Percentiles rank a stretch among this genome's conserved stretches.
Conservation (phyloP, 1,140 invertebrate genomes). For the Portunus trituberculatus region DNA sequence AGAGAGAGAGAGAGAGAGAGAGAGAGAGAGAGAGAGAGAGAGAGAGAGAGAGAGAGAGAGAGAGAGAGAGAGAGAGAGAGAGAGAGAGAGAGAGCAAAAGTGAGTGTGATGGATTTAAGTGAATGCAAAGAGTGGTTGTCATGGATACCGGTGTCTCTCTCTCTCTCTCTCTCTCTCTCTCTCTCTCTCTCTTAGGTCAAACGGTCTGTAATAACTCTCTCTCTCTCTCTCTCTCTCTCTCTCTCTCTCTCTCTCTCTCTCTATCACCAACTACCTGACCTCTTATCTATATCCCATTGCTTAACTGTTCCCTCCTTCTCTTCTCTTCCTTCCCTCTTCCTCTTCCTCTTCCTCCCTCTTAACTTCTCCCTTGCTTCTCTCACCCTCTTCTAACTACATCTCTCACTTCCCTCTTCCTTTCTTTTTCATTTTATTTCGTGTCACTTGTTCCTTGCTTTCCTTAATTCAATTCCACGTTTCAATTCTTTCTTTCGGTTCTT, state of each 20-base stretch:
- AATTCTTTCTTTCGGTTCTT: no score
- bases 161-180: background rate
- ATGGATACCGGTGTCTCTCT: background rate
- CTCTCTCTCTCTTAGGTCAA: no score
- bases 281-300: background rate
- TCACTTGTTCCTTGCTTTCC: no score
- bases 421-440: no score
- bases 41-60: background rate
- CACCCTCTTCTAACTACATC: no score
- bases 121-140: slow-evolving; percentile 26
- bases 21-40: background rate
- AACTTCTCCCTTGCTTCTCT: background rate
- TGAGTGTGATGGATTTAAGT: slow-evolving; percentile 8
- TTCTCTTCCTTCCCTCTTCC: background rate
- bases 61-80: background rate
- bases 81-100: background rate
- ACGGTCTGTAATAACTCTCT: background rate
- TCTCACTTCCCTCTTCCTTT: no score
- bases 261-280: no score
- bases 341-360: background rate
- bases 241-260: background rate
- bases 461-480: no score
- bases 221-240: background rate
- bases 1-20: no score
- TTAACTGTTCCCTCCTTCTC: background rate